A percentile compares a stretch with the other conserved stretches of the same genome.
Evolutionary conservation across 2,888 invertebrate species (phyloP).

Genomic region (Alcis repandata): DNA sequence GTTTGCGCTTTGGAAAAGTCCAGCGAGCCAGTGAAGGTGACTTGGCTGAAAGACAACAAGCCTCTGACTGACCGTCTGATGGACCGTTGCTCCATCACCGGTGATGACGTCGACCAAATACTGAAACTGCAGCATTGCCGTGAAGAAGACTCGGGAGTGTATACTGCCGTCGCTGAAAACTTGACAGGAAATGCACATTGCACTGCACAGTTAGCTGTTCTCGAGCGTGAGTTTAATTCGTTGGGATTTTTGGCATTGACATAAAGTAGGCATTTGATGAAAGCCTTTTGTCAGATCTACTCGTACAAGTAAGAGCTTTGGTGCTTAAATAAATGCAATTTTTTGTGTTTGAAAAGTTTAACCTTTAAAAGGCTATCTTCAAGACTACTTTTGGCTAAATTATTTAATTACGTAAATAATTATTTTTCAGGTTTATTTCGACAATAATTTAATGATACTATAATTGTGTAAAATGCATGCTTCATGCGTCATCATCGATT

Average conservation of each 20-base stretch:
- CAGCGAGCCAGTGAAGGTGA: conserved; percentile 88
- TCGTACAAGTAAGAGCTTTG: background rate
- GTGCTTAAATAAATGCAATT: background rate
- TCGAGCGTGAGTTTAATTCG: conserved; percentile 89
- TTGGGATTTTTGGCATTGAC: conserved; percentile 35
- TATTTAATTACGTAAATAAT: conserved; percentile 13
- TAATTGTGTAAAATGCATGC: conserved; percentile 62
- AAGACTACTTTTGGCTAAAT: conserved; percentile 16
- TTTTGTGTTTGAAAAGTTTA: background rate
- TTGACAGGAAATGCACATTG: conserved; percentile 92
- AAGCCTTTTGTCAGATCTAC: conserved; percentile 4
- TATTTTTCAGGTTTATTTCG: conserved; percentile 23
- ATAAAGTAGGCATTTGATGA: conserved; percentile 30
- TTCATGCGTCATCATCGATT: conserved; percentile 73
- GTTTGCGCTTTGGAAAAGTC: conserved; percentile 90
- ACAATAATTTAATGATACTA: background rate
- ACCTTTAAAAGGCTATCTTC: conserved; percentile 9
- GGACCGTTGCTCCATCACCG: conserved; percentile 89
- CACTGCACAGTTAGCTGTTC: conserved; percentile 95
- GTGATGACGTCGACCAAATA: conserved; percentile 87
- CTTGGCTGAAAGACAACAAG: conserved; percentile 96
- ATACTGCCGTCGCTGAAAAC: conserved; percentile 95
- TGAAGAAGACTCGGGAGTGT: conserved; percentile 94
- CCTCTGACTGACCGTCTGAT: conserved; percentile 91
- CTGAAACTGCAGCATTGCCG: conserved; percentile 92